Evolutionary conservation across 2,113 vertebrate species (phyloP), one percentile per base, ranked within the genome.

Genomic region (Uria aalge): DNA sequence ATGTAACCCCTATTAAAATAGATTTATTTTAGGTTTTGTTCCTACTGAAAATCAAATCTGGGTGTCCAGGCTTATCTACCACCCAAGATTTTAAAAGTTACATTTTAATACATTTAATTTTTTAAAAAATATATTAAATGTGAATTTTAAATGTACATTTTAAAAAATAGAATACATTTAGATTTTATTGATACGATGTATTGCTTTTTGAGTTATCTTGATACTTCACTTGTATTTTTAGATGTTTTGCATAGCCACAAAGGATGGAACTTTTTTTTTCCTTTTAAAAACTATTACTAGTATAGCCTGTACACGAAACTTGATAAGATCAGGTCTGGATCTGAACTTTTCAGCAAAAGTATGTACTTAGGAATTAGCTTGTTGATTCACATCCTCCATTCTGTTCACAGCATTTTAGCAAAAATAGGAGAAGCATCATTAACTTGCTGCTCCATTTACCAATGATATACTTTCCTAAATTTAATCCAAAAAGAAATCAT

Each of bases 361-460:
- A 7, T 0, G 0, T 43, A 24, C 19, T 17, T 84, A 59, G 67
- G 96, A 84, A 88, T 85, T 67, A 92, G 55, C 47, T 92, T 85
- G 60, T 91, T 88, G 64, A 85, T 97, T 97, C 64, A 78, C 26
- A n/a, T 48, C 29, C 40, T 90, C 57, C 56, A 84, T 71, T 93
- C 32, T 90, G 34, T 64, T 82, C 5, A 27, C 12, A 81, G 30
- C 22, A 53, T 76, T 80, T 89, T 40, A 63, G 6, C 52, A 93
- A 89, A 94, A 96, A 30, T 20, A 93, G 41, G 53, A 85, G 63
- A 96, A 77, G 19, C 19, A 84, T 19, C n/a, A 85, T 36, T 60
- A 73, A 60, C 29, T 72, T 34, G 7, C 45, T 55, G 16, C 17
- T 93, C 21, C 15, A 9, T 40, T 81, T 79, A 48, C 57, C 38